These are phyloP conservation scores for Heterodera filipjevi DNA, from an alignment of 2,888 invertebrate species.

Conservation along the genomic window DNA sequence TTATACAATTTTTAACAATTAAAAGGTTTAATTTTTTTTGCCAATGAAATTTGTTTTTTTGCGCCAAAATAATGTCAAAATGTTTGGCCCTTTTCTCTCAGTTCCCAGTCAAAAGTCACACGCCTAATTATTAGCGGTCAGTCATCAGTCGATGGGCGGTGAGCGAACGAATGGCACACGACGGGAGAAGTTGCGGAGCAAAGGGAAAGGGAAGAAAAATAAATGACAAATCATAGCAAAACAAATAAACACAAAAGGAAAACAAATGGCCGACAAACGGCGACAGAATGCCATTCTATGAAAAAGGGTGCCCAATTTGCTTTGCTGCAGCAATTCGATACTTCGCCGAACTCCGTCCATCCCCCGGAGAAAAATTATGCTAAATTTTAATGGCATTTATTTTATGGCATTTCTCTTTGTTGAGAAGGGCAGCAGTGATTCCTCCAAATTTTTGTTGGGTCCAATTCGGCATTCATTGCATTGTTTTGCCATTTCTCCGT, in stretches of 20 bases:
- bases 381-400: slow-evolving; percentile 6
- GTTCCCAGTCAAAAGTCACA: background rate
- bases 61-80: background rate
- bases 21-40: no score
- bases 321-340: background rate
- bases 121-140: background rate
- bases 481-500: background rate
- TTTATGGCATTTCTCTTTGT: background rate
- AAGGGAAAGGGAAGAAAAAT: background rate
- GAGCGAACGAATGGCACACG: background rate
- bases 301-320: background rate
- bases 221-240: background rate
- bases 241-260: background rate
- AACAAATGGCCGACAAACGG: background rate
- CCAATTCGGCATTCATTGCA: background rate
- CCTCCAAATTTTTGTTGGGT: background rate
- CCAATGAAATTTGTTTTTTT: no score
- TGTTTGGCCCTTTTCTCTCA: background rate
- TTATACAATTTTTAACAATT: no score
- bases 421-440: background rate
- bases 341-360: background rate
- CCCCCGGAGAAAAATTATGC: background rate
- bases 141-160: background rate
- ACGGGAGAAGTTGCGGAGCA: background rate
- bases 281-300: background rate